These are phyloP conservation scores for Cydia pomonella DNA, from an alignment of 1,140 invertebrate genomes.

Conservation along the genomic window DNA sequence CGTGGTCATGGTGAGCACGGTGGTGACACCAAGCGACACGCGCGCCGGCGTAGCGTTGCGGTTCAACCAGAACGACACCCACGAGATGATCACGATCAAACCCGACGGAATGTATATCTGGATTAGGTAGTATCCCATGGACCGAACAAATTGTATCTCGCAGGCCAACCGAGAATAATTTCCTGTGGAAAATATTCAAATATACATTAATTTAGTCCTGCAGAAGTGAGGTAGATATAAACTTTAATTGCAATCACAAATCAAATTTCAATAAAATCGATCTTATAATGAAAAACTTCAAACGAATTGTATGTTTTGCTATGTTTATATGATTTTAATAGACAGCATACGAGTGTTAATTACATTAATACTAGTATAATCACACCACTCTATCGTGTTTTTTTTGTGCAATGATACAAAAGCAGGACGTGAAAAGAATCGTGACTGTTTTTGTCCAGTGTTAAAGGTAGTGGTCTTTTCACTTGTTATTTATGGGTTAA, in stretches of 20 bases:
- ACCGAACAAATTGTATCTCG: conserved; percentile 98
- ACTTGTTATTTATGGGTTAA: conserved; percentile 41
- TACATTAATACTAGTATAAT: conserved; percentile 37
- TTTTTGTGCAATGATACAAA: conserved; percentile 75
- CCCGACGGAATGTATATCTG: conserved; percentile 99
- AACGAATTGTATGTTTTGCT: neutral
- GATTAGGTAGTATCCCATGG: conserved; percentile 99
- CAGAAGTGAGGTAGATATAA: neutral
- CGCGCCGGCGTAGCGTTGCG: conserved; percentile 97
- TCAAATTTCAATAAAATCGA: neutral
- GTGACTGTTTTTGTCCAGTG: conserved; percentile 77
- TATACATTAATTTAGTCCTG: neutral
- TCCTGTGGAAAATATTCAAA: conserved; percentile 83
- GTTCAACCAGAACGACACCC: conserved; percentile 97
- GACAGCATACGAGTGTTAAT: neutral
- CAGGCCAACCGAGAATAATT: conserved; percentile 98
- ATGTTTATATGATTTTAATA: neutral
- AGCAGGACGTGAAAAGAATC: conserved; percentile 78
- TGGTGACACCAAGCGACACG: conserved; percentile 97
- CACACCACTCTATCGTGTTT: conserved; percentile 70
- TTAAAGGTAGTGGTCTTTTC: conserved; percentile 64
- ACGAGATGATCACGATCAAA: conserved; percentile 99
- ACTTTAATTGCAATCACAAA: conserved; percentile 26
- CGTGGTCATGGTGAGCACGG: conserved; percentile 99
- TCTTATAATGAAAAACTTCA: neutral